Base-by-base conservation (phyloP, 2,888 invertebrate species). In the Oasisia sp. region DNA sequence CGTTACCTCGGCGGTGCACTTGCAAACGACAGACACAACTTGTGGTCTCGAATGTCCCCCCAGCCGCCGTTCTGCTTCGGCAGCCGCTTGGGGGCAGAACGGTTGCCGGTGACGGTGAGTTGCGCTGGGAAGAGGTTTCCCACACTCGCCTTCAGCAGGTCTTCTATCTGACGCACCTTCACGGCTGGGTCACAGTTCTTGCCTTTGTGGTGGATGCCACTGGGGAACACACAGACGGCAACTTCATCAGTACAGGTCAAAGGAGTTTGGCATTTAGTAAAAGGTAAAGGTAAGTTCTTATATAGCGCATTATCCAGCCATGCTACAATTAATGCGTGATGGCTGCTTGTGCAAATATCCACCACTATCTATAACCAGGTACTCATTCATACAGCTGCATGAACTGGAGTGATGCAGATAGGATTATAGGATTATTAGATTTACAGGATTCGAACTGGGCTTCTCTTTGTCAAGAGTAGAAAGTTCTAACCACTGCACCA, bases 11-110 rank as follows among this genome's bases (percentile, higher is more conserved):
- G 3, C n/a, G 74, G 74, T 7, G 74, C n/a, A 7, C 27, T 74
- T 19, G n/a, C 27, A 92, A 96, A 95, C 91, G 95, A 95, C 38
- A 94, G 97, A 96, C 99, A 99, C 32, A 99, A 96, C 94, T 97
- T 97, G 95, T 98, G 98, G 97, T 99, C 99, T 93, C 99, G 97
- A n/a, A 97, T 94, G 95, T 99, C 99, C 11, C 99, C 99, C 99
- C 99, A 99, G 0, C 99, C 99, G 0, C 99, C 99, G 95, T 99
- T 99, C 32, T 96, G 95, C 93, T 96, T 96, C 1, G 96, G 96
- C 93, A 95, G 95, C 0, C 95, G 93, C 45, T 95, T 94, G 92
- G 95, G 95, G 45, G 97, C 94, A 92, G 94, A 94, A 92, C 98
- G 96, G 98, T 98, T 92, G 98, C 96, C 95, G 45, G 95, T 95